These are phyloP conservation scores for Peromyscus californicus DNA, from an alignment of 2,113 vertebrate species.

Conservation along the genomic window DNA sequence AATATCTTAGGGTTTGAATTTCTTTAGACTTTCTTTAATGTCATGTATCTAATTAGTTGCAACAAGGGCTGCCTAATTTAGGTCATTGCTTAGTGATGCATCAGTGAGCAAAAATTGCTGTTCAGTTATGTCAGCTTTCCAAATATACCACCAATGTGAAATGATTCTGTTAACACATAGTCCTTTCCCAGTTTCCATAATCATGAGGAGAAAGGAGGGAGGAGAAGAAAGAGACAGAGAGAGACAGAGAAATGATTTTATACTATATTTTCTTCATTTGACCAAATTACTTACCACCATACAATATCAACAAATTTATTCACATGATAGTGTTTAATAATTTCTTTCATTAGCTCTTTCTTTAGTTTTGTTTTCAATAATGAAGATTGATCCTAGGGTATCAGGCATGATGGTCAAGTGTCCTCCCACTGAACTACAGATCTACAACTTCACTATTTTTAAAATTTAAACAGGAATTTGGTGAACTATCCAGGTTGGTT, in stretches of 20 bases:
- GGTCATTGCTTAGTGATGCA: slow-evolving; percentile 69
- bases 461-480: not conserved
- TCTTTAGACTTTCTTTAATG: slow-evolving; percentile 52
- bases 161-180: slow-evolving; percentile 52
- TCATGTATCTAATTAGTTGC: slow-evolving; percentile 71
- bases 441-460: not conserved
- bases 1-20: slow-evolving; percentile 52
- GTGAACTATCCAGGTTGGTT: rapidly evolving
- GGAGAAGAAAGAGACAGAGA: not conserved
- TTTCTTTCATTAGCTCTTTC: not conserved
- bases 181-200: slow-evolving; percentile 53
- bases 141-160: slow-evolving; percentile 67
- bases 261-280: not conserved
- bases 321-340: not conserved
- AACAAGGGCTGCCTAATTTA: slow-evolving; percentile 74
- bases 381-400: not conserved
- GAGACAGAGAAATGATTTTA: no score
- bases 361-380: not conserved
- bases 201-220: not conserved
- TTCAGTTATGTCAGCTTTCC: slow-evolving; percentile 70
- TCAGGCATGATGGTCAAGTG: not conserved
- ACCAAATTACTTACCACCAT: not conserved
- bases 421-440: not conserved
- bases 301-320: not conserved
- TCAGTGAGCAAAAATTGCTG: slow-evolving; percentile 72